Base-by-base conservation (phyloP, 2,888 invertebrate genomes). In the Lymantria dispar region DNA sequence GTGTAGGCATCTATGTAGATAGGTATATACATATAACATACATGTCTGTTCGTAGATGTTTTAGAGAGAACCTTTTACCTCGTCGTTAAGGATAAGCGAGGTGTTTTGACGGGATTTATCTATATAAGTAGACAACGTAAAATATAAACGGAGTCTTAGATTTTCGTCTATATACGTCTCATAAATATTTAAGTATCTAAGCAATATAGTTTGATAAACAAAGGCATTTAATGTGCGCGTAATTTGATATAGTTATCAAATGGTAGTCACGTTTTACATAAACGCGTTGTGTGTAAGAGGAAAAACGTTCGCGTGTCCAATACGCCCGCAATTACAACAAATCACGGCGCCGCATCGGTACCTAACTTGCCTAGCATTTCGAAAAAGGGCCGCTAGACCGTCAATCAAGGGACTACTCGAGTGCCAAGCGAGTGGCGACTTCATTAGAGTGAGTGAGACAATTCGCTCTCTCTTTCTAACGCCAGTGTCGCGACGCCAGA, bases 401-500 rank as follows among this genome's bases (percentile, higher is more conserved):
- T 88, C 90, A 88, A 88, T 89, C 89, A 88, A 83, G 85, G 84
- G 87, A 82, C 80, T 72, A 76, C 69, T 64, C 45, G 39, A 52
- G 43, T 46, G 30, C 45, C 48, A 52, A 37, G 31, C 45, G 82
- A 84, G 72, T 74, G 78, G 80, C 83, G 87, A 89, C 89, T 91
- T 91, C 90, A 91, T 91, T 91, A 91, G 85, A 73, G 77, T 61
- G 82, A 85, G 74, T 56, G 83, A 75, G 84, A 80, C 62, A 58
- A 29, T 30, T 14, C 39, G 38, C 61, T 62, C 70, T 88, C 89
- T 77, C 85, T 60, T 64, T 88, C 83, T 57, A 63, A 68, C 87
- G 64, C 72, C 76, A 83, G 78, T 84, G 88, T 88, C 87, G 85
- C 87, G 85, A 80, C 81, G 81, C 80, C 78, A 79, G 86, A 90